These are phyloP conservation scores for Petrocephalus schoutedeni DNA, from an alignment of 2,797 vertebrate species.

Conservation along the genomic window DNA sequence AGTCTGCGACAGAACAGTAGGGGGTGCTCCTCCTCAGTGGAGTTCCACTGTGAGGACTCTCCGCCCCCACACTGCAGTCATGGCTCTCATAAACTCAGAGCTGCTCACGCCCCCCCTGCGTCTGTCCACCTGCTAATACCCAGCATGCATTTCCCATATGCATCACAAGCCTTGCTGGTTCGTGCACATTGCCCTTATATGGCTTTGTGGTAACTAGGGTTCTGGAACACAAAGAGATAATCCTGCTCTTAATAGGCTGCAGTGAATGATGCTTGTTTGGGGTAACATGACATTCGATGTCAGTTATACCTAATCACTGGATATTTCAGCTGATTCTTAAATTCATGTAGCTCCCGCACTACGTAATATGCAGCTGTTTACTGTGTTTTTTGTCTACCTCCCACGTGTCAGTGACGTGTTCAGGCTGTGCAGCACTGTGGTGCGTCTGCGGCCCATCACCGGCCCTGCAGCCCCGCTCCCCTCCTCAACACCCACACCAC, in stretches of 20 bases:
- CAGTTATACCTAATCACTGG: neutral
- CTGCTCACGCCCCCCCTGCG: neutral
- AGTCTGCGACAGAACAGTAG: neutral
- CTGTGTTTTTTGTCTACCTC: neutral
- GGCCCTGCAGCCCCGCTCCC: neutral
- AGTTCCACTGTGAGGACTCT: neutral
- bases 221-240: neutral
- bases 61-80: slow-evolving; percentile 8
- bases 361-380: neutral
- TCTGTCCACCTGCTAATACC: neutral
- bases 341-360: neutral
- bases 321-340: neutral
- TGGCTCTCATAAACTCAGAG: neutral
- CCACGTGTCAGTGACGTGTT: neutral
- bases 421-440: neutral
- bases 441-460: neutral
- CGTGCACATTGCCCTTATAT: neutral
- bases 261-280: neutral
- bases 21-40: neutral
- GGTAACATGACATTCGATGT: neutral
- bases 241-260: neutral
- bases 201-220: neutral
- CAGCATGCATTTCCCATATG: neutral
- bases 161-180: neutral
- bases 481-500: neutral